Evolutionary conservation across 2,113 vertebrate genomes (phyloP), one percentile per base, ranked within the genome.

Genomic region (Embiotoca jacksoni): DNA sequence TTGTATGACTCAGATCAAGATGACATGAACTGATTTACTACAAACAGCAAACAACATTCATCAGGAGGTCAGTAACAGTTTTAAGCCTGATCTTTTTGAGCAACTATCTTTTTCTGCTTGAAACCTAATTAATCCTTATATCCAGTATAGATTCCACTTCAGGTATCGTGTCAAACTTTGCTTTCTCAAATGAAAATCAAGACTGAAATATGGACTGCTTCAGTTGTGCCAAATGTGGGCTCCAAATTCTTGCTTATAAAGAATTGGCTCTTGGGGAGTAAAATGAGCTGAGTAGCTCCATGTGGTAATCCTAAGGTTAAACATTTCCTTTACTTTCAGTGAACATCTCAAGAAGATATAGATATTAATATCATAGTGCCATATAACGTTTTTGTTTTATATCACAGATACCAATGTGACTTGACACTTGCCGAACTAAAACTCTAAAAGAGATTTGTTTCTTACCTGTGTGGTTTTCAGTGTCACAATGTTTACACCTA

Each of bases 201-300:
- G 23, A 60, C 59, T 88, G 58, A 80, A 16, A 77, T 81, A 37
- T 80, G 50, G 66, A 65, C 36, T 44, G 41, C 75, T 49, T 56
- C 33, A 46, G 31, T 47, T 47, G 37, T 59, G 39, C 68, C 60
- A 74, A 73, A 80, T 64, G 76, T 39, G 33, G 16, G 2, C 7
- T 56, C 15, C 14, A 49, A 63, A 80, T 78, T 72, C 67, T 82
- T 73, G 13, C 56, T 7, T 35, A 53, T 53, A 31, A 46, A 75
- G 73, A 87, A 89, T 87, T 81, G 82, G 82, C 78, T 75, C 69
- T 23, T 35, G 30, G 8, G 47, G 41, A 62, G 88, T 82, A 82
- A 85, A 80, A 39, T 62, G 79, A 85, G 82, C 49, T 53, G 57
- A 70, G 49, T 46, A 52, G 30, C 53, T 58, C 32, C 11, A 7